A percentile compares a stretch with the other conserved stretches of the same genome.
phyloP scores from a whole-genome alignment of 1,140 invertebrate genomes.

The Cryptotermes secundus region DNA sequence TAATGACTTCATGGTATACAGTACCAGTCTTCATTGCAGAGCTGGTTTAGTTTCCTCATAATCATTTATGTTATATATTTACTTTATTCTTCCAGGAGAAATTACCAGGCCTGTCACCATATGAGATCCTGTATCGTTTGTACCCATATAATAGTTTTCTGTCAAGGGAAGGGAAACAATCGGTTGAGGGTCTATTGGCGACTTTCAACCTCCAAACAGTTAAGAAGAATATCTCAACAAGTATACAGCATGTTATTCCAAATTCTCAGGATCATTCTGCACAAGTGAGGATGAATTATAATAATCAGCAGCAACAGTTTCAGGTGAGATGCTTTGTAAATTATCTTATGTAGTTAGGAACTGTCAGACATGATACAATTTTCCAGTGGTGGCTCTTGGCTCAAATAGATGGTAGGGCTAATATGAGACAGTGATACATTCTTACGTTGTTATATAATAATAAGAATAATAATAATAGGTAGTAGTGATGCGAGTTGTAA shows the following conservation, averaged over 20 bases:
- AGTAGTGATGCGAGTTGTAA: too few relatives aligned
- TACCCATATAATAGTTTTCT: slow-evolving; percentile 84
- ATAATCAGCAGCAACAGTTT: neutral
- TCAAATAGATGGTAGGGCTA: too few relatives aligned
- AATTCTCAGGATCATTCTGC: neutral
- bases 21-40: too few relatives aligned
- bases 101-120: slow-evolving; percentile 62
- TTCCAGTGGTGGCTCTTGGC: too few relatives aligned
- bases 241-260: neutral
- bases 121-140: slow-evolving; percentile 68
- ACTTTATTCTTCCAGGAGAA: slow-evolving; percentile 59
- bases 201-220: slow-evolving; percentile 42
- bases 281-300: neutral
- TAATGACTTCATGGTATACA: too few relatives aligned
- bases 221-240: neutral
- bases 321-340: neutral
- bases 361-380: too few relatives aligned
- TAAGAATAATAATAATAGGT: too few relatives aligned
- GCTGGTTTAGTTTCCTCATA: too few relatives aligned
- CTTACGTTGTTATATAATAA: too few relatives aligned
- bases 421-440: too few relatives aligned
- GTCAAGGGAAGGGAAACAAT: slow-evolving; percentile 66
- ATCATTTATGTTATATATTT: neutral
- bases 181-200: slow-evolving; percentile 65
- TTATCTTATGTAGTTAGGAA: too few relatives aligned